phyloP scores from a whole-genome alignment of 2,888 invertebrate genomes.

The Cheilosia soror region DNA sequence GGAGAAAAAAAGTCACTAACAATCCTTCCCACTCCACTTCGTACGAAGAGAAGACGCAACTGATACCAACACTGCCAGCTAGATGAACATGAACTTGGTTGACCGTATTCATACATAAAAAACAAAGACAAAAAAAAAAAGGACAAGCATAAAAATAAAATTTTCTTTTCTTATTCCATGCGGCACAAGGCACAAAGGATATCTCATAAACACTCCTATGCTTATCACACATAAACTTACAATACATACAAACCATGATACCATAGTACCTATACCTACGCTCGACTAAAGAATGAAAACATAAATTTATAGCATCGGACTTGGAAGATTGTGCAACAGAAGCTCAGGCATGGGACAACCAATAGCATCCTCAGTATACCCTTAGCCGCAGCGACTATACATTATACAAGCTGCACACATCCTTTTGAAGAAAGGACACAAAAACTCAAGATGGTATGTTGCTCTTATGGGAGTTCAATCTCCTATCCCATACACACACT shows the following conservation, averaged over 20 bases:
- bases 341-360: conserved; percentile 3
- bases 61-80: conserved; percentile 42
- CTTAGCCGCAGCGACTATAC: not conserved
- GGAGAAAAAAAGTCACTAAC: not conserved
- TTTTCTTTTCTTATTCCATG: conserved; percentile 53
- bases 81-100: conserved; percentile 70
- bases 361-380: too few species aligned
- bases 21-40: not conserved
- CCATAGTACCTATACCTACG: not conserved
- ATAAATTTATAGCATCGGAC: conserved; percentile 68
- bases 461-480: conserved; percentile 54
- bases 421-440: conserved; percentile 19
- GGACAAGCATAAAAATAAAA: conserved; percentile 31
- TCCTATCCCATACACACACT: conserved; percentile 13
- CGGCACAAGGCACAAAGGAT: conserved; percentile 59
- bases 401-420: conserved; percentile 10
- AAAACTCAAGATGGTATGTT: conserved; percentile 46
- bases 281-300: conserved; percentile 55
- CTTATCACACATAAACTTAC: conserved; percentile 69
- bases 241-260: conserved; percentile 45
- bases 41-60: conserved; percentile 28
- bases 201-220: conserved; percentile 70
- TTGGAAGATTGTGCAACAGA: conserved; percentile 66
- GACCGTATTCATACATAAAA: conserved; percentile 68
- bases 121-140: conserved; percentile 3